Conservation (phyloP, 2,888 invertebrate genomes). For the Harmothoe impar region DNA sequence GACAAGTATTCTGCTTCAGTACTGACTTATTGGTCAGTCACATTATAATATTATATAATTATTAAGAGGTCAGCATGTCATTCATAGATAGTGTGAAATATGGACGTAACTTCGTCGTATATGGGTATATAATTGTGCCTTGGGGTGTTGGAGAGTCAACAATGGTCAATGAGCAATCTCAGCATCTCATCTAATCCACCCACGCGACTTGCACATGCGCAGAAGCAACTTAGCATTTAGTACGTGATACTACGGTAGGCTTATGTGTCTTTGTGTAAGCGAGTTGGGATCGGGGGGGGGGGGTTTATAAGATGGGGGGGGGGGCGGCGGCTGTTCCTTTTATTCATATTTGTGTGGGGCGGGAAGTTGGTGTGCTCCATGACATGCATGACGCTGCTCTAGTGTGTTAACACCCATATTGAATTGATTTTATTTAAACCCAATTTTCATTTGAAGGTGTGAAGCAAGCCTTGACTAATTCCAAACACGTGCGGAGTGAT, state of each 20-base stretch:
- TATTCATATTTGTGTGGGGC: neutral
- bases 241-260: too few species aligned
- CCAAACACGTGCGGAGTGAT: neutral
- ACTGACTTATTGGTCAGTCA: too few species aligned
- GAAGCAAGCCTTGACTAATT: neutral
- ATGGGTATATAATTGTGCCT: too few species aligned
- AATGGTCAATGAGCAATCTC: too few species aligned
- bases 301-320: neutral
- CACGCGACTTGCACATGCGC: conserved; percentile 5
- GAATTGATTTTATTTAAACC: conserved; percentile 42
- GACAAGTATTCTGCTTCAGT: too few species aligned
- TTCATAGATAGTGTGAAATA: too few species aligned
- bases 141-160: too few species aligned
- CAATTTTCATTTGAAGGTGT: conserved; percentile 35
- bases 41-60: too few species aligned
- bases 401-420: neutral
- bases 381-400: neutral
- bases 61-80: too few species aligned
- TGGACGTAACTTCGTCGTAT: too few species aligned
- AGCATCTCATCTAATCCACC: neutral
- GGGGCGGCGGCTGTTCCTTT: neutral
- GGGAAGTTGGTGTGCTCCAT: neutral
- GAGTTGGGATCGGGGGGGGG: neutral
- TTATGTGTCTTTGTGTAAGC: neutral
- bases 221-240: neutral